Evolutionary conservation across 1,140 invertebrate species (phyloP), one percentile per base, ranked within the genome.

Genomic region (Drosophila melanica): DNA sequence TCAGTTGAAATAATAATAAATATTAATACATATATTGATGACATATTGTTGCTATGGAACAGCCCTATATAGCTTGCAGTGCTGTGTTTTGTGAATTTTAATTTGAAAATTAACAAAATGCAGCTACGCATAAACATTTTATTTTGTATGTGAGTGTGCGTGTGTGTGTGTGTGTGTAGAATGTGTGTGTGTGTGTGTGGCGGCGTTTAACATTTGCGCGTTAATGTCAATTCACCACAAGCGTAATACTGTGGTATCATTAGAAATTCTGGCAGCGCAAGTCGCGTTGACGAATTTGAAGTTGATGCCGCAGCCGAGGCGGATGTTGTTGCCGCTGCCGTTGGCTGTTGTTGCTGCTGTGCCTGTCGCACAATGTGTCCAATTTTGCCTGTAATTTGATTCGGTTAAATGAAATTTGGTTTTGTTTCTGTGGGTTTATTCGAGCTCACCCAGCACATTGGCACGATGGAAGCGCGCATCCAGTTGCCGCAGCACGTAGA

Each of bases 161-260:
- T 55, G 39, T 67, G 27, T 50, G 33, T 20, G 35, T 70, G 41
- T 12, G 47, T 60, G 48, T 70, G 11, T 63, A 3, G 62, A 60
- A 35, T 48, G n/a, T n/a, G n/a, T 60, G 23, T 57, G 42, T 37
- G 45, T 55, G 47, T 63, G 12, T 60, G 35, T 57, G 42, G 27
- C 45, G 27, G 14, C 35, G 14, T 14, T 16, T 74, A 90, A 68
- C 79, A 90, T 77, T 90, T 84, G 39, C 82, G 86, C 23, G 72
- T 89, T 51, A 91, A 71, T 53, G 63, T 90, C 53, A 91, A 65
- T 75, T 77, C 82, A 33, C 90, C 90, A 71, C 75, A 62, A 23
- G 70, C 73, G 74, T 91, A 91, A 90, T 90, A 91, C 85, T 91
- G 90, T 53, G 90, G 90, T 70, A 91, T 90, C 65, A 89, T 75